Percentiles rank a stretch among this genome's conserved stretches.
These are phyloP conservation scores for Sylvilagus floridanus DNA, from an alignment of 2,797 vertebrate species.

Conservation along the genomic window DNA sequence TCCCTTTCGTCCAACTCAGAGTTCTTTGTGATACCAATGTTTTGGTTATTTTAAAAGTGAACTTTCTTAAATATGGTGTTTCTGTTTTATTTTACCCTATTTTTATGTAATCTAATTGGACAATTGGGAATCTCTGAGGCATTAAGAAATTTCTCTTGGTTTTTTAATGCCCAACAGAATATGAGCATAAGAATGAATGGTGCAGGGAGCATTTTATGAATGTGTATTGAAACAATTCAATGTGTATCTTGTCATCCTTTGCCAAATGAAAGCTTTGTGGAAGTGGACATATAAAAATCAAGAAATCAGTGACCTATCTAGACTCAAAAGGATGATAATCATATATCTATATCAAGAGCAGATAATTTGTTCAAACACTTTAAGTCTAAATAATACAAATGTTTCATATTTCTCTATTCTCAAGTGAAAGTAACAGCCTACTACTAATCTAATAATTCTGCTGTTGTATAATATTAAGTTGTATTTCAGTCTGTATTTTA, in stretches of 20 bases:
- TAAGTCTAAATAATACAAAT: not conserved
- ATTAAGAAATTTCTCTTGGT: slow-evolving; percentile 66
- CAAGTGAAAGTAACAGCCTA: not conserved
- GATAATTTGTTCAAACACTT: not conserved
- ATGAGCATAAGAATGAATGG: slow-evolving; percentile 68
- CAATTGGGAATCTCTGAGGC: not conserved
- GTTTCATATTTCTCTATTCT: not conserved
- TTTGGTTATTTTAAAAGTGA: slow-evolving; percentile 52
- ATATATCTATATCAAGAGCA: not conserved
- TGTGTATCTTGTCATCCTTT: not conserved
- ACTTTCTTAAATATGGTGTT: slow-evolving; percentile 49
- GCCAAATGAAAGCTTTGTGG: not conserved
- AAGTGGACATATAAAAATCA: not conserved
- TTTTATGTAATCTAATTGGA: slow-evolving; percentile 59
- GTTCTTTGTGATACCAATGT: not conserved
- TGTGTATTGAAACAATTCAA: slow-evolving; percentile 56
- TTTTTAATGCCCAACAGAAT: slow-evolving; percentile 65
- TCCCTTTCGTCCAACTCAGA: not conserved
- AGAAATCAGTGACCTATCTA: not conserved
- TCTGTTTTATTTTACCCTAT: slow-evolving; percentile 51
- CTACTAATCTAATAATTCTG: not conserved
- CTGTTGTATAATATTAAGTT: not conserved
- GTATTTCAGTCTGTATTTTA: not conserved
- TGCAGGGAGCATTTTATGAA: slow-evolving; percentile 32
- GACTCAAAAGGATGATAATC: not conserved